A percentile compares a stretch with the other conserved stretches of the same genome.
Conservation (phyloP, 2,888 invertebrate species). For the Endotricha flammealis region DNA sequence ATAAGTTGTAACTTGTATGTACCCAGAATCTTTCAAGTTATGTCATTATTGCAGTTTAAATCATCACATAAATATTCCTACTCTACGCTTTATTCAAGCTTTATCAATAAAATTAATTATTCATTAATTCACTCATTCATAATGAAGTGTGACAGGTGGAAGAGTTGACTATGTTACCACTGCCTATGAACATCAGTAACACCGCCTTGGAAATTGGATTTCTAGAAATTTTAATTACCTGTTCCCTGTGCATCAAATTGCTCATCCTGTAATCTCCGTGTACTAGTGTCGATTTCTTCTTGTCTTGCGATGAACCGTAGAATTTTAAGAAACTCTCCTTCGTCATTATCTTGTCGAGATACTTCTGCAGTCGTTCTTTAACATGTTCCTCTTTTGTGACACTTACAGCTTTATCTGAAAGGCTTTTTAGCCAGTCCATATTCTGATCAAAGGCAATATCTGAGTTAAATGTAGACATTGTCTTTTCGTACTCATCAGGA, state of each 20-base stretch:
- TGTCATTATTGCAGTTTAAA: no score
- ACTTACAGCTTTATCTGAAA: slow-evolving; percentile 18
- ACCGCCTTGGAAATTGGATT: no score
- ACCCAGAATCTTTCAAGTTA: no score
- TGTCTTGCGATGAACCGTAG: slow-evolving; percentile 22
- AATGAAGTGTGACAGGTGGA: no score
- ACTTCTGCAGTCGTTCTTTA: slow-evolving; percentile 26
- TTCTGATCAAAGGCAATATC: slow-evolving; percentile 15
- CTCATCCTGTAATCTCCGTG: slow-evolving; percentile 50
- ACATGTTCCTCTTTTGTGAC: slow-evolving; percentile 29
- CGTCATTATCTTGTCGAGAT: slow-evolving; percentile 15
- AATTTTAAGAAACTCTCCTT: slow-evolving; percentile 17
- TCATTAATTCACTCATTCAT: no score
- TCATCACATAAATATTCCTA: no score
- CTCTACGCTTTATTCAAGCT: no score
- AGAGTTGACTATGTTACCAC: no score
- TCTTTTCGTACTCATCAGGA: slow-evolving; percentile 39
- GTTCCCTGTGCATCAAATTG: slow-evolving; percentile 31
- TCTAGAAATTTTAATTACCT: no score
- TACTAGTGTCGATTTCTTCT: slow-evolving; percentile 34
- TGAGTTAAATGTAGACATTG: slow-evolving; percentile 23
- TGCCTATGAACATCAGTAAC: no score
- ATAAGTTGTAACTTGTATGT: no score
- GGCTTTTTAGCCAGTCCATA: slow-evolving; percentile 12
- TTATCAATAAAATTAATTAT: no score